Base-by-base conservation (phyloP, 2,888 invertebrate species). In the Ormyrus thymus region DNA sequence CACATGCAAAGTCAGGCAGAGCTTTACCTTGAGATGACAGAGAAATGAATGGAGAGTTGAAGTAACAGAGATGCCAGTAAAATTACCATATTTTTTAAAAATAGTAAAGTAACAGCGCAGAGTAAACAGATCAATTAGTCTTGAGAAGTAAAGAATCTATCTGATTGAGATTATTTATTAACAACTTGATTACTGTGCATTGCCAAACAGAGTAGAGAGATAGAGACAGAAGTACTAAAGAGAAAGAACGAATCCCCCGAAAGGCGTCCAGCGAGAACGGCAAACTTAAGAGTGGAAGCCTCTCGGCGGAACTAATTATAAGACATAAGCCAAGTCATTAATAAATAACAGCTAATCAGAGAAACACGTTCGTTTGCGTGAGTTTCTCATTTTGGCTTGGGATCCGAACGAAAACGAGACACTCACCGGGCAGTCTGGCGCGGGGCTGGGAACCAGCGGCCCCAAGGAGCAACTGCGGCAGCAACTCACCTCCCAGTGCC, bases 401-500 rank as follows among this genome's bases (percentile, higher is more conserved):
- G 7, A 56, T 45, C 11, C 45, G 59, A 66, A 64, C 72, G 79
- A 79, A 72, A 76, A 76, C 75, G 72, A 76, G 72, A 65, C 51
- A 79, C 79, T 88, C 85, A 90, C 90, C 89, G 82, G 90, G 89
- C 84, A 90, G 85, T 84, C 89, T 87, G 53, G 89, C 88, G 72
- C 90, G 88, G 46, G 89, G 89, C 75, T 90, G 90, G 11, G 89
- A 87, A 13, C 90, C 89, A 62, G 89, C 87, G 53, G 92, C 91
- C 3, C 92, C 92, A 83, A 93, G 89, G 84, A 93, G 88, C 74
- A 93, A 88, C 82, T 91, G 91, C 45, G 91, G 92, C 81, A 91
- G 85, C 80, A 95, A 93, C 91, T 94, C 94, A 76, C 92, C 92
- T 88, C 94, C 94, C 86, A 94, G 92, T 87, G 93, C 92, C 29